Conservation (phyloP, 2,113 vertebrate species). For the Dasyprocta punctata region DNA sequence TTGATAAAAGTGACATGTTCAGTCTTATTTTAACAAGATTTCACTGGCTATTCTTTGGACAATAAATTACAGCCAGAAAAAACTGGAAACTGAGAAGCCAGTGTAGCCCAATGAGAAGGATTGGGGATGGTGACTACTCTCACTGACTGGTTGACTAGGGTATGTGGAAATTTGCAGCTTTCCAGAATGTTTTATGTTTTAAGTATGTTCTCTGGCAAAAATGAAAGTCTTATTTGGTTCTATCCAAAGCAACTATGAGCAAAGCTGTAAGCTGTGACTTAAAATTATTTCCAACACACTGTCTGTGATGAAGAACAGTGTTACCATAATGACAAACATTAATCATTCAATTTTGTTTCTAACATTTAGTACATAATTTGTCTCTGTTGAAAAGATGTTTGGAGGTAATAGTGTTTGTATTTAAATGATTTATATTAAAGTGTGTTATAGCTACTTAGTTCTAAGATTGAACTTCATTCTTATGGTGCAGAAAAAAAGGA, state of each 20-base stretch:
- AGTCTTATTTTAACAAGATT: not conserved
- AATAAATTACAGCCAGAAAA: not conserved
- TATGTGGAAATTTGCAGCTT: not conserved
- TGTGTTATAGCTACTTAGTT: constrained; percentile 29
- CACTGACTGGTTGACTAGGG: not conserved
- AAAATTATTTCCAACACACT: constrained; percentile 37
- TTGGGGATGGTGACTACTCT: not conserved
- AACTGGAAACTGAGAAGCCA: not conserved
- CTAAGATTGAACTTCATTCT: constrained; percentile 62
- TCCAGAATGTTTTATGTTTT: not conserved
- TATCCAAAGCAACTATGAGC: not conserved
- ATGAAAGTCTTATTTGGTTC: constrained; percentile 21
- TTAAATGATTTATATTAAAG: constrained; percentile 59
- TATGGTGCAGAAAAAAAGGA: not conserved
- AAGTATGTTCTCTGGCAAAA: not conserved
- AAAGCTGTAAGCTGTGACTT: not conserved
- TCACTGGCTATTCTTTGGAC: not conserved
- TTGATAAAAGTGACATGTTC: not conserved
- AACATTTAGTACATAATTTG: constrained; percentile 53
- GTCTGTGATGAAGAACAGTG: constrained; percentile 14
- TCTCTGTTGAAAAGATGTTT: not conserved
- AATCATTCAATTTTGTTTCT: constrained; percentile 55
- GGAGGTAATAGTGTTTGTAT: constrained; percentile 42
- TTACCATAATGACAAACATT: constrained; percentile 45
- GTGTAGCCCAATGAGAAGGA: not conserved